These are phyloP conservation scores for Calidris pygmaea DNA, from an alignment of 2,113 vertebrate genomes.

Conservation along the genomic window DNA sequence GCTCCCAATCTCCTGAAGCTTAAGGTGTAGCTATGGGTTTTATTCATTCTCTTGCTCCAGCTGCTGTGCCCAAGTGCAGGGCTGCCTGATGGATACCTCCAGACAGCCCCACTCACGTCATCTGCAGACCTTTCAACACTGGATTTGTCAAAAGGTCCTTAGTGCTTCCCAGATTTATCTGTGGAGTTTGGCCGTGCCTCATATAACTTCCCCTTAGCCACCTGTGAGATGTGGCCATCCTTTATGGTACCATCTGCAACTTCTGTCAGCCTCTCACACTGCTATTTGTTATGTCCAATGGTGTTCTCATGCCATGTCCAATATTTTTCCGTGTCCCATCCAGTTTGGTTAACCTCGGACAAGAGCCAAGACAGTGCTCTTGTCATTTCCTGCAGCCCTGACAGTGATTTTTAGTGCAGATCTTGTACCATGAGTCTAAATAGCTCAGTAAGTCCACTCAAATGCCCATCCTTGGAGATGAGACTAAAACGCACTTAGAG, in stretches of 20 bases:
- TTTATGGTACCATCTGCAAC: background rate
- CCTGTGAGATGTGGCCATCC: background rate
- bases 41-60: background rate
- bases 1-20: background rate
- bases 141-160: background rate
- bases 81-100: background rate
- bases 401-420: background rate
- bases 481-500: background rate
- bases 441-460: background rate
- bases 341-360: background rate
- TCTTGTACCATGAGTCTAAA: background rate
- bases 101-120: background rate
- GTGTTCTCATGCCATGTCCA: background rate
- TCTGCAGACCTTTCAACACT: background rate
- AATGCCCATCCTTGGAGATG: background rate
- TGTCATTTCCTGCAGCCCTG: background rate
- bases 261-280: background rate
- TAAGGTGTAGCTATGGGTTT: background rate
- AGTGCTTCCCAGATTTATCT: accelerated
- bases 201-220: background rate
- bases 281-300: background rate
- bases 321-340: background rate
- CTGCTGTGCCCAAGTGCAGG: background rate
- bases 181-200: background rate
- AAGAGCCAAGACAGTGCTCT: background rate